Evolutionary conservation across 2,888 invertebrate genomes (phyloP), one percentile per base, ranked within the genome.

Genomic region (Cryptocheilus praepositus): DNA sequence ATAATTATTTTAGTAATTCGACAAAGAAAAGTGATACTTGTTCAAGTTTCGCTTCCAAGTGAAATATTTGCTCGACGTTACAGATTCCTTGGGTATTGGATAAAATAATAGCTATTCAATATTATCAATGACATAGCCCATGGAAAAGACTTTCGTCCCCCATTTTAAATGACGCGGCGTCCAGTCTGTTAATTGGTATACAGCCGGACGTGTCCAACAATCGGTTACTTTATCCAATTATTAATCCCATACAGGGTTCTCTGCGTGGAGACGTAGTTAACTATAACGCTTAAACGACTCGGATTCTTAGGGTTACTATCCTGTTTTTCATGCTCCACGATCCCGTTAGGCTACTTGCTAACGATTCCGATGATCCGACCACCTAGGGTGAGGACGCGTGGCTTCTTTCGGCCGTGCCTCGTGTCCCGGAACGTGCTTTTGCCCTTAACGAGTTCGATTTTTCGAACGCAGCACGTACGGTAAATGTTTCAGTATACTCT

Each of bases 341-440:
- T 76, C 76, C 76, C 49, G 79, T 81, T 81, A 82, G 79, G 81
- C 81, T 85, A 84, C 84, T 85, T 82, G 84, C 81, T 85, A 86
- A 80, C 79, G 81, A 81, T 82, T 67, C 77, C 61, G 71, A 74
- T 69, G 76, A 82, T 69, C 53, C 70, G 82, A 77, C 85, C 86
- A 83, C 86, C 86, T 80, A 83, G 58, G 71, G 86, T 25, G 83
- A 69, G 67, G 80, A 68, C 85, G 81, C 84, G 83, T 80, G 80
- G 71, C 82, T 67, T 55, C 64, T 74, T 68, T 73, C 67, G 54
- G 57, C 65, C 64, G 67, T 61, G 62, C 61, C 59, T 67, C 59
- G 49, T 57, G 18, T 64, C 65, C 65, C 36, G 51, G 44, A 21
- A 65, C 70, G 49, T 73, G 81, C n/a, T 80, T 83, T 83, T 79